Conservation (phyloP, 2,113 vertebrate species). For the Clarias magur region DNA sequence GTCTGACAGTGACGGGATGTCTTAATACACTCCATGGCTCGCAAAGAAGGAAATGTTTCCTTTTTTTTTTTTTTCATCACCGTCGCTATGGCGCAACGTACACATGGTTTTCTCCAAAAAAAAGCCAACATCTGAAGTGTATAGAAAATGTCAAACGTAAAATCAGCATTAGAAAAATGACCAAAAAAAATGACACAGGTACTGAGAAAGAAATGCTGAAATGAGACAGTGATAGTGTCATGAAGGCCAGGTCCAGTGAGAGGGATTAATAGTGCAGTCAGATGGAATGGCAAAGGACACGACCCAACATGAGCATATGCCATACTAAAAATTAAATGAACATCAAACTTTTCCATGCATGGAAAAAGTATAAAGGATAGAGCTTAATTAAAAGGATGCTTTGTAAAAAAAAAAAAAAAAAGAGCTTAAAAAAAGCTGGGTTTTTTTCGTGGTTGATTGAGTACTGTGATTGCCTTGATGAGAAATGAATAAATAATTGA, state of each 20-base stretch:
- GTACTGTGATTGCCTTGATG: slow-evolving; percentile 34
- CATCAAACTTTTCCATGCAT: slow-evolving; percentile 25
- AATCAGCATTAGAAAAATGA: slow-evolving; percentile 74
- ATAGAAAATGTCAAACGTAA: slow-evolving; percentile 70
- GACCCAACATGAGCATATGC: slow-evolving; percentile 50
- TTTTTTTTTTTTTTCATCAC: background rate
- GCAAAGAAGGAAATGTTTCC: background rate
- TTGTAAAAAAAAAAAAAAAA: background rate
- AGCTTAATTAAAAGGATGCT: background rate
- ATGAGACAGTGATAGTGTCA: slow-evolving; percentile 69
- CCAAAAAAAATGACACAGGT: slow-evolving; percentile 68
- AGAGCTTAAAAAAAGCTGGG: slow-evolving; percentile 4
- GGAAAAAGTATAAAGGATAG: background rate
- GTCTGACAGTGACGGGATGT: slow-evolving; percentile 16
- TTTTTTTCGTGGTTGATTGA: slow-evolving; percentile 38
- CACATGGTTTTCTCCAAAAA: background rate
- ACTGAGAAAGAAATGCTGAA: slow-evolving; percentile 66
- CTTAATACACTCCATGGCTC: slow-evolving; percentile 2
- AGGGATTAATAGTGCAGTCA: slow-evolving; percentile 74
- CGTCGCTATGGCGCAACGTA: background rate
- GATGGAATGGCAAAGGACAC: slow-evolving; percentile 60
- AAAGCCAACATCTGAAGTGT: slow-evolving; percentile 58
- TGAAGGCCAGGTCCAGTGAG: slow-evolving; percentile 65
- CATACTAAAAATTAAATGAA: slow-evolving; percentile 61
- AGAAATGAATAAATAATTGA: slow-evolving; percentile 41